These are phyloP conservation scores for Epizoanthus scotinus DNA, from an alignment of 92 coral and sea anemone genomes.

Conservation along the genomic window DNA sequence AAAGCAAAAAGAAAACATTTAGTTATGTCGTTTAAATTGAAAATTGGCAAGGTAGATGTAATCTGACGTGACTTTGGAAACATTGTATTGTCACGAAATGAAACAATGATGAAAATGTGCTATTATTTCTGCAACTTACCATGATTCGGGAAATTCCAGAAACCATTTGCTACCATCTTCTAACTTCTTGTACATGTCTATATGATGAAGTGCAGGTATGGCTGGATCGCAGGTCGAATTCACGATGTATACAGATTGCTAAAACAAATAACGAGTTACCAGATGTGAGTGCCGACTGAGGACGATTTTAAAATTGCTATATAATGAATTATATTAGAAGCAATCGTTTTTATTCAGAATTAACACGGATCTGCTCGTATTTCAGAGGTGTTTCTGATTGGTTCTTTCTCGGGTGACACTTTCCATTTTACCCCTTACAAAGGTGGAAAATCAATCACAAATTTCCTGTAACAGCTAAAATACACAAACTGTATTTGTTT, in stretches of 20 bases:
- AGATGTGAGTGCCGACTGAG: not conserved
- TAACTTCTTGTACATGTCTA: conserved; percentile 28
- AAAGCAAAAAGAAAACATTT: not conserved
- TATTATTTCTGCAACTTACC: not conserved
- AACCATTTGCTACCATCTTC: not conserved
- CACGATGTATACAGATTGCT: conserved; percentile 29
- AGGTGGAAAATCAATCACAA: too few species aligned
- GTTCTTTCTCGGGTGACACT: too few species aligned
- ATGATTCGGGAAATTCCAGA: conserved; percentile 24
- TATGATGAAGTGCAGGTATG: conserved; percentile 26
- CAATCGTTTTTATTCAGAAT: too few species aligned
- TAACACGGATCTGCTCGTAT: too few species aligned
- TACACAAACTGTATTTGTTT: too few species aligned
- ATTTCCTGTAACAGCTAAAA: too few species aligned
- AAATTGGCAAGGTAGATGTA: not conserved
- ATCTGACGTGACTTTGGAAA: not conserved
- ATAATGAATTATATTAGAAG: too few species aligned
- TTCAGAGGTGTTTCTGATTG: too few species aligned
- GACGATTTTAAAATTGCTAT: too few species aligned
- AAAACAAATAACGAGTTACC: not conserved
- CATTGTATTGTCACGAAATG: too few species aligned
- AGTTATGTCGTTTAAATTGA: not conserved
- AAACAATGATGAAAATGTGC: too few species aligned
- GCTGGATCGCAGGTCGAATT: conserved; percentile 31
- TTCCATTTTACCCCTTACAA: too few species aligned